phyloP scores from a whole-genome alignment of 2,888 invertebrate genomes.

The Polia nebulosa region DNA sequence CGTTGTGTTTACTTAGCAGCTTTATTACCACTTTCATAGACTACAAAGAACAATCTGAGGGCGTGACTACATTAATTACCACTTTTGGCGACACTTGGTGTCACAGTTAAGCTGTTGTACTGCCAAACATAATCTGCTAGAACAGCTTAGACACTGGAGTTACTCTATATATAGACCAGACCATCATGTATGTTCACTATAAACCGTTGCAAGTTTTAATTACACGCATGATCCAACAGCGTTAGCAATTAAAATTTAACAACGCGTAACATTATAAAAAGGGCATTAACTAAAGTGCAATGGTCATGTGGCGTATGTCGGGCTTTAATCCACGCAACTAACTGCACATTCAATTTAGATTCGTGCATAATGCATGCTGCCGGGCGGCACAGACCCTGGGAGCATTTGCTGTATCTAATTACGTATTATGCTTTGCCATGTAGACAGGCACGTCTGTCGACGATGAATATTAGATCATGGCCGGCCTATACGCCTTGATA shows the following conservation, averaged over 20 bases:
- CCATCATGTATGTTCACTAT: neutral
- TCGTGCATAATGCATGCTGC: conserved; percentile 88
- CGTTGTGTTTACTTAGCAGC: conserved; percentile 6
- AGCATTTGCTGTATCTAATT: conserved; percentile 90
- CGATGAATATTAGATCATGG: conserved; percentile 89
- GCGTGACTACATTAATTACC: conserved; percentile 29
- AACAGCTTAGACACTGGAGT: conserved; percentile 6
- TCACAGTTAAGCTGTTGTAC: conserved; percentile 9
- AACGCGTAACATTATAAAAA: conserved; percentile 61
- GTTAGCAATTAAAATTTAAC: conserved; percentile 43
- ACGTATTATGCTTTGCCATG: conserved; percentile 89
- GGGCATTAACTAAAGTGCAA: conserved; percentile 65
- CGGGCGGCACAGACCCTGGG: conserved; percentile 78
- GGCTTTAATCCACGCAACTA: conserved; percentile 82
- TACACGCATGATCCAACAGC: conserved; percentile 41
- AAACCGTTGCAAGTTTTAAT: conserved; percentile 40
- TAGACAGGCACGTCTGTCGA: conserved; percentile 85
- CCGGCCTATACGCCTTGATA: conserved; percentile 80
- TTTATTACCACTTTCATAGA: conserved; percentile 11
- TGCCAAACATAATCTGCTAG: conserved; percentile 4
- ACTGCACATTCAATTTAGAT: conserved; percentile 89
- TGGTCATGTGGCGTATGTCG: conserved; percentile 69
- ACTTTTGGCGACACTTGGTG: conserved; percentile 13
- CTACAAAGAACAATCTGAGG: conserved; percentile 13
- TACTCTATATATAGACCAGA: conserved; percentile 12